phyloP scores from a whole-genome alignment of 2,797 vertebrate species.

The Hoplostethus atlanticus region DNA sequence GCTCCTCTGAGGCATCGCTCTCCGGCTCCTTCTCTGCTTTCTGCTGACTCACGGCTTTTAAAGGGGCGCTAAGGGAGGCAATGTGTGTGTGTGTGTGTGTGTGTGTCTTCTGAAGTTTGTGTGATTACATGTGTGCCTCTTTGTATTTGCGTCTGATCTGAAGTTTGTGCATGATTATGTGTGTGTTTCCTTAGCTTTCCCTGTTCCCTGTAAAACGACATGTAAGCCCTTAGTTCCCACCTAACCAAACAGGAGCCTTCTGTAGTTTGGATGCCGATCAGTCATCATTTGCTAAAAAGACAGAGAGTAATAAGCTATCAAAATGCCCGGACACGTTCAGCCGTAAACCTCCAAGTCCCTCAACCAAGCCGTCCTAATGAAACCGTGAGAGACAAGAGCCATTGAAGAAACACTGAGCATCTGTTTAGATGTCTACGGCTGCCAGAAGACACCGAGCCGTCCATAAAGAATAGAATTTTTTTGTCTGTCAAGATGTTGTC shows the following conservation, averaged over 20 bases:
- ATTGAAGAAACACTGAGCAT: conserved; percentile 14
- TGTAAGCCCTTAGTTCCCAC: conserved; percentile 8
- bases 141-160: conserved; percentile 1
- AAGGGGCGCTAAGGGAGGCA: neutral
- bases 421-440: conserved; percentile 30
- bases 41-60: conserved; percentile 23
- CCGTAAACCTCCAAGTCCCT: conserved; percentile 42
- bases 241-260: conserved; percentile 32
- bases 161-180: neutral
- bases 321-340: conserved; percentile 42
- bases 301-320: conserved; percentile 32
- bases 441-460: conserved; percentile 12
- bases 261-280: conserved; percentile 16
- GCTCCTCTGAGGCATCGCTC: conserved; percentile 30
- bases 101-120: conserved; percentile 4
- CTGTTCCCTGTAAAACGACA: neutral
- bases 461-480: conserved; percentile 21
- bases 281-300: conserved; percentile 27
- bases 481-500: conserved; percentile 30
- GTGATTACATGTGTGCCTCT: conserved; percentile 4
- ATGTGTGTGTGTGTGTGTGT: conserved; percentile 12
- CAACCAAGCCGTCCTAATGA: conserved; percentile 38
- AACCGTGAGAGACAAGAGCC: conserved; percentile 22
- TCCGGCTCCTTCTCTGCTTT: conserved; percentile 1
- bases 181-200: conserved; percentile 17